Evolutionary conservation across 92 coral and sea anemone genomes (phyloP).

Genomic region (Anthopleura xanthogrammica): DNA sequence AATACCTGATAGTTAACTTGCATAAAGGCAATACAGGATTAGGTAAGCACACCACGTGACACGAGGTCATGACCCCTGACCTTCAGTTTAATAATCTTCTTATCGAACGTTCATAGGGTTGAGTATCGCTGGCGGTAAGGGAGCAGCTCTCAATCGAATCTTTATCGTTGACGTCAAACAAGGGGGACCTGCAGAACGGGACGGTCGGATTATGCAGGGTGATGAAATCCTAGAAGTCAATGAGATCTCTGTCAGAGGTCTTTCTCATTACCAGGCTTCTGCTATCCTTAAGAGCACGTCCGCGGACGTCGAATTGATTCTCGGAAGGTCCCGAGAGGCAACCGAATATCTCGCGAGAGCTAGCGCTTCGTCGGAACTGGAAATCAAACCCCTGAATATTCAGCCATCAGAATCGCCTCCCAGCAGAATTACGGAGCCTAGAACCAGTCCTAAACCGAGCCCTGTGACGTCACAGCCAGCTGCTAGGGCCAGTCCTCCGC

Average conservation of each 20-base stretch:
- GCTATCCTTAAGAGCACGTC: slow-evolving; percentile 91
- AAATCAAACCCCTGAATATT: slow-evolving; percentile 62
- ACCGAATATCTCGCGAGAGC: slow-evolving; percentile 72
- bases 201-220: slow-evolving; percentile 89
- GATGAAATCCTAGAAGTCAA: slow-evolving; percentile 98
- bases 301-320: slow-evolving; percentile 79
- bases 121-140: slow-evolving; percentile 99
- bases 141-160: slow-evolving; percentile 92
- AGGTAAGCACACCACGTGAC: slow-evolving; percentile 44
- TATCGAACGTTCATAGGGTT: slow-evolving; percentile 47
- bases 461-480: slow-evolving; percentile 15
- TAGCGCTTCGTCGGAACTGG: slow-evolving; percentile 55
- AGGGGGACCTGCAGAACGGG: slow-evolving; percentile 91
- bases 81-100: background rate
- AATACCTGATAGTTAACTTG: slow-evolving; percentile 75
- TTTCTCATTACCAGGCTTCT: slow-evolving; percentile 97
- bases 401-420: slow-evolving; percentile 54
- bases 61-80: background rate
- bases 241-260: slow-evolving; percentile 84
- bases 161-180: slow-evolving; percentile 96
- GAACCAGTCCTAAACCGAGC: slow-evolving; percentile 15
- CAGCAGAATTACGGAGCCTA: background rate
- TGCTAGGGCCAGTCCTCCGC: slow-evolving; percentile 23
- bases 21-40: slow-evolving; percentile 82
- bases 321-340: slow-evolving; percentile 92